Evolutionary conservation across 2,113 vertebrate species (phyloP), one percentile per base, ranked within the genome.

Genomic region (Apodemus speciosus): DNA sequence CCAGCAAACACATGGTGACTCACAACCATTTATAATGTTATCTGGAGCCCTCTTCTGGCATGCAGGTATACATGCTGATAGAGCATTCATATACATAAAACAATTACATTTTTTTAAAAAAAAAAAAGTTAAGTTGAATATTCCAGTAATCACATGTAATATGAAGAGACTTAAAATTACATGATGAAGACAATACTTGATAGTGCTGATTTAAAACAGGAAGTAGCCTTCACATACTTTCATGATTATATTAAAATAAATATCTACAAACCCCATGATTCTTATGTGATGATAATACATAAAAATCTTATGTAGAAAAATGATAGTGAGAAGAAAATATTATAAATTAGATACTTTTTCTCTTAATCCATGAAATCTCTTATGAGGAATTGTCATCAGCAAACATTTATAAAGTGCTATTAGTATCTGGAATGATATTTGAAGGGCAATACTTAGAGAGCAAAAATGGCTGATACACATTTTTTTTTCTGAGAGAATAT

Each of bases 221-320:
- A 95, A 15, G 13, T 32, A 21, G 38, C 60, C 71, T 88, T 10
- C 30, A 83, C 18, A 80, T 46, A 89, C 18, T 69, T 27, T 76
- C 1, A 46, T 35, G 23, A 66, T 43, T 84, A 62, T 15, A 53
- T 84, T 49, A 83, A 83, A 92, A 83, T n/a, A 77, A 94, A 76
- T 3, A 46, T 77, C 76, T 14, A 83, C 1, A 16, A 9, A 2
- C 3, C 0, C 14, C 7, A 16, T 4, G 18, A 9, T 15, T 71
- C 53, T 56, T 86, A 80, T 16, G 51, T 32, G 71, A 93, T 86
- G 71, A 58, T 25, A 40, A 81, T 51, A 64, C 2, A 38, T 40
- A 9, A 91, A 81, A 90, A 79, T 84, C 6, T 27, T 92, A 49
- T 56, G 69, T 85, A 66, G 11, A 49, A 88, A 89, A 83, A 46